Evolutionary conservation across 2,888 invertebrate genomes (phyloP), one percentile per base, ranked within the genome.

Genomic region (Drosophila picticornis): DNA sequence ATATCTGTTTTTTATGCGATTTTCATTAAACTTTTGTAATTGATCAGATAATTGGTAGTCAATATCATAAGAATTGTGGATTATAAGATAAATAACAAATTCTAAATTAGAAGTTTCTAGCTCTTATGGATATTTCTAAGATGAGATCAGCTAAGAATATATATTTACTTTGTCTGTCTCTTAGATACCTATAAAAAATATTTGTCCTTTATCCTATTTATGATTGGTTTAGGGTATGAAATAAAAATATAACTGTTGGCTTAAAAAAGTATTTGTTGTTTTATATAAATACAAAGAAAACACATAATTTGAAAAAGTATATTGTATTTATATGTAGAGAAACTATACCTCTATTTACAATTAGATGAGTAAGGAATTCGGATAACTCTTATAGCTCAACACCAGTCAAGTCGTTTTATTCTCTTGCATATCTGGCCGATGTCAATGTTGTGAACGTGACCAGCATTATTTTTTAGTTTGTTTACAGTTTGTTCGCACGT

Each of bases 401-500:
- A 19, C 3, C 29, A 50, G 55, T 19, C 38, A 32, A 53, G 38
- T 60, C 50, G 59, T 58, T 65, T 65, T 67, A 82, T 84, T 83
- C 74, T 59, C 32, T 38, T 60, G 75, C 70, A 73, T 70, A 81
- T 77, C 71, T 66, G 59, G 63, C 29, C 64, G 65, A 72, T 72
- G 72, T 80, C 70, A 80, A 67, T 76, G 77, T 56, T 53, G 25
- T 25, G 64, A 56, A 90, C 85, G 90, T 85, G 85, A 78, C 87
- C 75, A 64, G 85, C 69, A 85, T 90, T 73, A 58, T 27, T 10
- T 32, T 3, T 32, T 32, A n/a, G 31, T 10, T 46, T 48, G 11
- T 25, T 32, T 81, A 29, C 27, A 64, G 61, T 46, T 46, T 25
- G 46, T 25, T 46, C 46, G 48, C 79, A 62, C 73, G 80, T 65